These are phyloP conservation scores for Epinephelus fuscoguttatus DNA, from an alignment of 2,113 vertebrate species.

Conservation along the genomic window DNA sequence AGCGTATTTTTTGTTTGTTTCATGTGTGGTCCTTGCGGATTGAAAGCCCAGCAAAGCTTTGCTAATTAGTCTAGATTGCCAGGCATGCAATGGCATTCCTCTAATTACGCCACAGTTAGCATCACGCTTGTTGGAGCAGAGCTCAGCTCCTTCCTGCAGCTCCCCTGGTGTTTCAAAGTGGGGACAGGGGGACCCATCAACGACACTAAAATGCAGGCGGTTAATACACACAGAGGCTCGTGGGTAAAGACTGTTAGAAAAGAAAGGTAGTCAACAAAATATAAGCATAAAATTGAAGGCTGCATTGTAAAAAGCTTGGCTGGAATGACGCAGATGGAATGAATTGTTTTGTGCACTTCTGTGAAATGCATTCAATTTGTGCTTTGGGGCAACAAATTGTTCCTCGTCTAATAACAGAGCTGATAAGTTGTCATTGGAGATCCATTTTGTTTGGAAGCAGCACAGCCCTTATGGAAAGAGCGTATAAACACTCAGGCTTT, in stretches of 20 bases:
- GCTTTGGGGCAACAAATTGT: slow-evolving; percentile 17
- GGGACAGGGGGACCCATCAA: background rate
- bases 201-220: background rate
- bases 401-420: slow-evolving; percentile 15
- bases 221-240: slow-evolving; percentile 1
- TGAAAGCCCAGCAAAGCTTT: slow-evolving; percentile 50
- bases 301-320: background rate
- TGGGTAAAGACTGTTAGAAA: background rate
- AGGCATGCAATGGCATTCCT: slow-evolving; percentile 33
- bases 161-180: slow-evolving; percentile 3
- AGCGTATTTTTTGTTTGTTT: slow-evolving; percentile 14
- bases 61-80: slow-evolving; percentile 57
- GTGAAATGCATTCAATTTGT: slow-evolving; percentile 34
- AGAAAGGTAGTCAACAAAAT: slow-evolving; percentile 31
- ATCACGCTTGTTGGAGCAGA: slow-evolving; percentile 38
- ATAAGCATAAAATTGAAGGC: slow-evolving; percentile 6
- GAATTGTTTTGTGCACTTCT: slow-evolving; percentile 9
- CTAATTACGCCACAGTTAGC: slow-evolving; percentile 44
- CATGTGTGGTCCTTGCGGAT: slow-evolving; percentile 21
- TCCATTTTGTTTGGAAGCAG: slow-evolving; percentile 39
- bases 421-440: slow-evolving; percentile 32
- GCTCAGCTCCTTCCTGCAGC: background rate
- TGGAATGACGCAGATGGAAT: background rate
- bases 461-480: slow-evolving; percentile 2
- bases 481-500: slow-evolving; percentile 13